phyloP scores from a whole-genome alignment of 2,113 vertebrate species.

The Apteryx mantelli region DNA sequence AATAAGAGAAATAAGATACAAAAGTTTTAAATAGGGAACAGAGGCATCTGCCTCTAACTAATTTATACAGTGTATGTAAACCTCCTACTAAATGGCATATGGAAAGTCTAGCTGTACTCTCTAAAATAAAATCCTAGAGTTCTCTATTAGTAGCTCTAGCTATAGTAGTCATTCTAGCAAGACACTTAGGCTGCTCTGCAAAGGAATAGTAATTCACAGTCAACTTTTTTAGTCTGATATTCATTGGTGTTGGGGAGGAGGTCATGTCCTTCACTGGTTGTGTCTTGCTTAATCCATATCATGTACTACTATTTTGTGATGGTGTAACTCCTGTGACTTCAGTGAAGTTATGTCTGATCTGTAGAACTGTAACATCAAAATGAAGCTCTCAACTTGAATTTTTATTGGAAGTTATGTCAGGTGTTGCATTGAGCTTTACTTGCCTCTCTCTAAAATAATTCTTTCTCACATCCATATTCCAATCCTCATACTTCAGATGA shows the following conservation, averaged over 20 bases:
- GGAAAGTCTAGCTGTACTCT: constrained; percentile 38
- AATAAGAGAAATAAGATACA: not conserved
- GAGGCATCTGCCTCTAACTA: constrained; percentile 18
- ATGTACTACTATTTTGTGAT: not conserved
- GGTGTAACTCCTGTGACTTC: not conserved
- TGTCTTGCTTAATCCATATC: not conserved
- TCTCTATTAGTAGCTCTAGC: not conserved
- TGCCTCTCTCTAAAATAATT: not conserved
- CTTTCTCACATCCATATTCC: not conserved
- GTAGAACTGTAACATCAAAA: not conserved
- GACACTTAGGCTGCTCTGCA: not conserved
- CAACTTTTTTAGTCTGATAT: not conserved
- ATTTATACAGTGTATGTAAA: not conserved
- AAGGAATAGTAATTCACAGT: not conserved
- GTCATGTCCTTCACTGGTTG: not conserved
- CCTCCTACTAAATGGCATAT: constrained; percentile 41
- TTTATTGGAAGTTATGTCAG: not conserved
- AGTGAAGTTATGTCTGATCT: not conserved
- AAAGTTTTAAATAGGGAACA: not conserved
- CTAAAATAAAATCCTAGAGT: constrained; percentile 44
- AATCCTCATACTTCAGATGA: not conserved
- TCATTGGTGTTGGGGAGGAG: not conserved
- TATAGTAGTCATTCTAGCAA: not conserved
- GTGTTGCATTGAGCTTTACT: not conserved
- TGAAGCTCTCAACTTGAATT: not conserved